phyloP scores from a whole-genome alignment of 2,797 vertebrate species.

The Clarias pachynema region DNA sequence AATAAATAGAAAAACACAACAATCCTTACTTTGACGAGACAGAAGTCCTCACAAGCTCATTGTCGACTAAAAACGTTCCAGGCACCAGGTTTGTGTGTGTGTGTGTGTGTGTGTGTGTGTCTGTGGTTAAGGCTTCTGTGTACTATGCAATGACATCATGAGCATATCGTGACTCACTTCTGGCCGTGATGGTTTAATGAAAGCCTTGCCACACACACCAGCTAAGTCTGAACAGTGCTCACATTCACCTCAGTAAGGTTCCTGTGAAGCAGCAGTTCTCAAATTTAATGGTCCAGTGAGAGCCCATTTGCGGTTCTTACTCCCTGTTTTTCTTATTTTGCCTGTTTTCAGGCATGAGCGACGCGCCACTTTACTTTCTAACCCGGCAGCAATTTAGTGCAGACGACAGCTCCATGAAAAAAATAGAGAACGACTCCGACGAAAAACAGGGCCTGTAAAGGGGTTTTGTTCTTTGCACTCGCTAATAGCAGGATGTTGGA shows the following conservation, averaged over 20 bases:
- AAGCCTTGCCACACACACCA: not conserved
- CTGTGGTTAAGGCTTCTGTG: slow-evolving; percentile 1
- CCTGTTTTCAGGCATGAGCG: slow-evolving; percentile 20
- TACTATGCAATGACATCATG: slow-evolving; percentile 52
- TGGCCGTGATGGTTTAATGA: slow-evolving; percentile 39
- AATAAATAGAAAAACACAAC: not conserved
- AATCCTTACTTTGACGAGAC: not conserved
- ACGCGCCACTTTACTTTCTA: not conserved
- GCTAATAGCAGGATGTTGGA: slow-evolving; percentile 38
- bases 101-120: slow-evolving; percentile 3
- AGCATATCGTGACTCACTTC: slow-evolving; percentile 25
- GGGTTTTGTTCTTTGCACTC: slow-evolving; percentile 7
- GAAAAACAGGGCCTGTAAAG: slow-evolving; percentile 12
- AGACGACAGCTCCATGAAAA: slow-evolving; percentile 31
- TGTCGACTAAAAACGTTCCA: not conserved
- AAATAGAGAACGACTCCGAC: not conserved
- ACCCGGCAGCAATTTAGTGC: slow-evolving; percentile 11
- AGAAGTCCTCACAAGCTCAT: not conserved
- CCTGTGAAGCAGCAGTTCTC: slow-evolving; percentile 16
- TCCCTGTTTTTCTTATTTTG: slow-evolving; percentile 27
- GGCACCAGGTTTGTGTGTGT: not conserved
- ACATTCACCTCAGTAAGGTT: slow-evolving; percentile 42
- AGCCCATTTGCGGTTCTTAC: slow-evolving; percentile 18
- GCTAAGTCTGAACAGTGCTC: slow-evolving; percentile 24
- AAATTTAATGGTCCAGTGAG: slow-evolving; percentile 31